Conservation (phyloP, 2,797 vertebrate species). For the Heliangelus exortis region DNA sequence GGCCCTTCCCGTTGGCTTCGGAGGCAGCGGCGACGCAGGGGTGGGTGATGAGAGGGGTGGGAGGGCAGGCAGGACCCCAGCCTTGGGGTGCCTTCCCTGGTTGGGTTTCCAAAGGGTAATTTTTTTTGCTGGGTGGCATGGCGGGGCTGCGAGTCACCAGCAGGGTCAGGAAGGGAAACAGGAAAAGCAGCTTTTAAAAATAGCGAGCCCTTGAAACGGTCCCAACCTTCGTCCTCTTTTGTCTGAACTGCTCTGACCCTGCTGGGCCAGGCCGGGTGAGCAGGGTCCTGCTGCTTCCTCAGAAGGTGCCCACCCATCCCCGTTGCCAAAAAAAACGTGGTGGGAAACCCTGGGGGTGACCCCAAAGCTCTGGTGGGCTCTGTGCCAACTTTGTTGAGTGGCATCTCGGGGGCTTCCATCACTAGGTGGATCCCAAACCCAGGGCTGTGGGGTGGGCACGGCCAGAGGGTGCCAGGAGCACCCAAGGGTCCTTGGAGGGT, state of each 20-base stretch:
- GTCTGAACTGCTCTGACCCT: background rate
- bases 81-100: no score
- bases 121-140: no score
- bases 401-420: no score
- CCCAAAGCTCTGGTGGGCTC: no score
- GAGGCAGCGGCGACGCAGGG: background rate
- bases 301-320: background rate
- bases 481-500: no score
- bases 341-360: background rate
- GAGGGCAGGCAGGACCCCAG: no score
- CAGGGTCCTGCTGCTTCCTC: background rate
- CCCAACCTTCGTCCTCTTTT: background rate
- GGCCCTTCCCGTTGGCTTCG: background rate
- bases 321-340: background rate
- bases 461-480: no score
- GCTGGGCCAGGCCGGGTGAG: background rate
- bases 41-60: background rate
- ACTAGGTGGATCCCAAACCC: no score
- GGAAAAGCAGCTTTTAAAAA: constrained; percentile 40
- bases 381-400: no score
- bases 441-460: no score
- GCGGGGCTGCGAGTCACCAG: background rate
- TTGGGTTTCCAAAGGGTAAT: background rate
- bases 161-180: background rate
- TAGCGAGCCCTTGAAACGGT: background rate